These are phyloP conservation scores for Thalassophryne amazonica DNA, from an alignment of 2,797 vertebrate genomes.

Conservation along the genomic window DNA sequence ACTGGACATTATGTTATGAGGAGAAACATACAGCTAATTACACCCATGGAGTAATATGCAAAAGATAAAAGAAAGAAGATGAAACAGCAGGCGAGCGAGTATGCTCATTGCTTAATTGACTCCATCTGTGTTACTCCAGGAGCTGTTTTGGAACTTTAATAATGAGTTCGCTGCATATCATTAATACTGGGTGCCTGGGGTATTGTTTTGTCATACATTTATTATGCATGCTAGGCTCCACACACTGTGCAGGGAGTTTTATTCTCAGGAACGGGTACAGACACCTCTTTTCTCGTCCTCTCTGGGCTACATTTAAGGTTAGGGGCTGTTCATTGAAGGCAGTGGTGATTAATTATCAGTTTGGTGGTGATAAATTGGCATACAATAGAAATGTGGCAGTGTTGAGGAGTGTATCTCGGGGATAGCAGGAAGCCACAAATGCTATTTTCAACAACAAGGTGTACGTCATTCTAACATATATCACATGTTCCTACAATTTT, in stretches of 20 bases:
- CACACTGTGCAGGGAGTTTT: slow-evolving; percentile 48
- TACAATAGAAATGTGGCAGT: slow-evolving; percentile 57
- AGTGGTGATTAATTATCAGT: slow-evolving; percentile 67
- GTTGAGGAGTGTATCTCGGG: slow-evolving; percentile 50
- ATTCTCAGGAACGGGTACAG: slow-evolving; percentile 39
- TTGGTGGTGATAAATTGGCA: slow-evolving; percentile 69
- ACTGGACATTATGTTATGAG: slow-evolving; percentile 67
- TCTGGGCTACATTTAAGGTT: slow-evolving; percentile 55
- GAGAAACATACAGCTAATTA: slow-evolving; percentile 74
- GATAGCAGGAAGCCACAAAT: slow-evolving; percentile 38
- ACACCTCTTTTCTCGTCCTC: slow-evolving; percentile 27
- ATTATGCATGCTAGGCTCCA: slow-evolving; percentile 71
- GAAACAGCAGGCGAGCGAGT: slow-evolving; percentile 71
- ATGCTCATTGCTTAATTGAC: slow-evolving; percentile 81
- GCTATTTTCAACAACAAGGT: slow-evolving; percentile 42
- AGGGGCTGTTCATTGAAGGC: slow-evolving; percentile 50
- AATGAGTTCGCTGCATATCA: slow-evolving; percentile 79
- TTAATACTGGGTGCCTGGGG: slow-evolving; percentile 74
- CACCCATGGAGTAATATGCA: slow-evolving; percentile 70
- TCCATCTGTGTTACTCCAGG: slow-evolving; percentile 82
- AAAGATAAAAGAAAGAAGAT: slow-evolving; percentile 79
- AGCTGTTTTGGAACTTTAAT: slow-evolving; percentile 81
- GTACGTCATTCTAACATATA: too few species aligned
- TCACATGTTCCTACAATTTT: slow-evolving; percentile 40
- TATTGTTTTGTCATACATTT: slow-evolving; percentile 80